These are phyloP conservation scores for Tinamus guttatus DNA, from an alignment of 2,113 vertebrate species.

Conservation along the genomic window DNA sequence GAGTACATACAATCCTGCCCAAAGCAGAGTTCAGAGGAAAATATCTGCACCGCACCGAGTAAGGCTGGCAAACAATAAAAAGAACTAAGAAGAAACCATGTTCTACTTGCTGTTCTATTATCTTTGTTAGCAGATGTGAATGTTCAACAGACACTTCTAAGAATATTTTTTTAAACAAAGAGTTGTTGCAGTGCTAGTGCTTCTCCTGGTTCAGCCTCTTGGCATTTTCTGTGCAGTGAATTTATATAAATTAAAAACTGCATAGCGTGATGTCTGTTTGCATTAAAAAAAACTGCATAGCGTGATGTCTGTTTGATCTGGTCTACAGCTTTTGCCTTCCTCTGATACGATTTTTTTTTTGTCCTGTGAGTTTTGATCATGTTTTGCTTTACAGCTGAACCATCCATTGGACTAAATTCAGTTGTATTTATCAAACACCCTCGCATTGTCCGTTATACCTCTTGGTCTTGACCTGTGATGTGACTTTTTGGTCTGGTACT, in stretches of 20 bases:
- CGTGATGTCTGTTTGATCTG: not conserved
- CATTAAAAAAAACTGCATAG: no score
- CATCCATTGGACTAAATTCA: not conserved
- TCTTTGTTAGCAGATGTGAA: not conserved
- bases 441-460: not conserved
- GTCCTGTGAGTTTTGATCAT: not conserved
- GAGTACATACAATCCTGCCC: not conserved
- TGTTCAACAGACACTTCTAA: conserved; percentile 6
- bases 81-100: not conserved
- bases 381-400: not conserved
- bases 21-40: not conserved
- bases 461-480: not conserved
- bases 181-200: not conserved
- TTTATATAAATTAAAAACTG: not conserved
- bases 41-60: not conserved
- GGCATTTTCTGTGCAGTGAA: not conserved
- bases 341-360: not conserved
- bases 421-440: not conserved
- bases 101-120: not conserved
- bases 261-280: not conserved
- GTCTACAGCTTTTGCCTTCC: not conserved
- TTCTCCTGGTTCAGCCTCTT: not conserved
- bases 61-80: not conserved
- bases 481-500: no score
- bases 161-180: not conserved